Conservation (phyloP, 1,140 invertebrate species). For the Gryllus bimaculatus region DNA sequence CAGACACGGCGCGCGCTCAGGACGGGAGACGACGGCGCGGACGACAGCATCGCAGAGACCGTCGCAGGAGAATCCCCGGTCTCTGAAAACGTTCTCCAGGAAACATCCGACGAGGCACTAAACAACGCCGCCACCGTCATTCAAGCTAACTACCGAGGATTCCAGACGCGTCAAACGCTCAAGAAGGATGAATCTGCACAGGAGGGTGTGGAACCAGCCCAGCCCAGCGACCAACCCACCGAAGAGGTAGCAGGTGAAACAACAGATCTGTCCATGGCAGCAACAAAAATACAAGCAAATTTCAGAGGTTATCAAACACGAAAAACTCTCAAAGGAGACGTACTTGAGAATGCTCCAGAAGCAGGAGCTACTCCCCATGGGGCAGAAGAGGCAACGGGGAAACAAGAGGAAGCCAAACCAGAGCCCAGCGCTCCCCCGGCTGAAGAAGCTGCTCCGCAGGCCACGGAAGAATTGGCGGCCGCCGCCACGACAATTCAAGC, state of each 20-base stretch:
- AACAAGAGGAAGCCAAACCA: neutral
- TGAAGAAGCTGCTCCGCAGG: neutral
- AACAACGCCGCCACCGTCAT: constrained; percentile 9
- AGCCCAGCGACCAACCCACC: neutral
- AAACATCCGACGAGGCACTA: neutral
- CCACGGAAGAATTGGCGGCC: neutral
- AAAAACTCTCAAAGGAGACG: constrained; percentile 23
- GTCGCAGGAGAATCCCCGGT: neutral
- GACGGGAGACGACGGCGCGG: constrained; percentile 24
- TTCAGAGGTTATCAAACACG: constrained; percentile 60
- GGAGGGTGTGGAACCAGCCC: neutral
- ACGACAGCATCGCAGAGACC: neutral
- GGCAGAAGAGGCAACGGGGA: neutral
- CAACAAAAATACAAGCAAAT: constrained; percentile 63
- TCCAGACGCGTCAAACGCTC: constrained; percentile 25
- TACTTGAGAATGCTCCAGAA: neutral
- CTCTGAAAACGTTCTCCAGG: neutral
- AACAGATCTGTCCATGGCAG: constrained; percentile 36
- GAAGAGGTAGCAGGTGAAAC: no score
- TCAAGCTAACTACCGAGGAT: constrained; percentile 9
- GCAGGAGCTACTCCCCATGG: no score
- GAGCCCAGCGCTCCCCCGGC: neutral
- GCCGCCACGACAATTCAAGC: constrained; percentile 27
- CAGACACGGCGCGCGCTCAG: constrained; percentile 29
- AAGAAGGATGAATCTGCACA: constrained; percentile 30